Conservation (phyloP, 2,888 invertebrate genomes). For the Rotaria macrura region DNA sequence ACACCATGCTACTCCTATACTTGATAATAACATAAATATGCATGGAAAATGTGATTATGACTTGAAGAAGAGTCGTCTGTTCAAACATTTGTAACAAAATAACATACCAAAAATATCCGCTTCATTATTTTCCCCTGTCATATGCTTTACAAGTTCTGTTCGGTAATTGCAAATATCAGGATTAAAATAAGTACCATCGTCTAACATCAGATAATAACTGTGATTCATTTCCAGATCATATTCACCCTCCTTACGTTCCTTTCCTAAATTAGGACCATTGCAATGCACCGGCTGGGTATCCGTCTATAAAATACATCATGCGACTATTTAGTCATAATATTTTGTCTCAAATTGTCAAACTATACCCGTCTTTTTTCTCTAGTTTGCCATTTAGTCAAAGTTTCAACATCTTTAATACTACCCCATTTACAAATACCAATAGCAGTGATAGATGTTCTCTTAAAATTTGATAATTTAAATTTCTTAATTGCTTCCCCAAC, state of each 20-base stretch:
- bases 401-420: background rate
- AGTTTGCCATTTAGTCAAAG: no score
- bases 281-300: accelerated
- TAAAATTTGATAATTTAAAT: background rate
- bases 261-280: accelerated
- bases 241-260: background rate
- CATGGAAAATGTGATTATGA: no score
- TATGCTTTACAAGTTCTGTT: background rate
- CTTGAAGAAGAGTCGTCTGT: no score
- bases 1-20: no score
- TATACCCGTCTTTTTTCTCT: background rate
- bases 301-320: no score
- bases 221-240: background rate
- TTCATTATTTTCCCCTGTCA: background rate
- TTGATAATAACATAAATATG: no score
- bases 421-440: slow-evolving; percentile 2
- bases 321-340: background rate
- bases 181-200: background rate
- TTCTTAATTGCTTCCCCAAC: background rate
- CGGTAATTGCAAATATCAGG: background rate
- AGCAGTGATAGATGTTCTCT: background rate
- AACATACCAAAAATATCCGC: background rate
- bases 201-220: background rate
- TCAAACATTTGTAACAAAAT: no score
- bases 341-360: no score